Evolutionary conservation across 2,797 vertebrate species (phyloP), one percentile per base, ranked within the genome.

Genomic region (Buceros bicornis): DNA sequence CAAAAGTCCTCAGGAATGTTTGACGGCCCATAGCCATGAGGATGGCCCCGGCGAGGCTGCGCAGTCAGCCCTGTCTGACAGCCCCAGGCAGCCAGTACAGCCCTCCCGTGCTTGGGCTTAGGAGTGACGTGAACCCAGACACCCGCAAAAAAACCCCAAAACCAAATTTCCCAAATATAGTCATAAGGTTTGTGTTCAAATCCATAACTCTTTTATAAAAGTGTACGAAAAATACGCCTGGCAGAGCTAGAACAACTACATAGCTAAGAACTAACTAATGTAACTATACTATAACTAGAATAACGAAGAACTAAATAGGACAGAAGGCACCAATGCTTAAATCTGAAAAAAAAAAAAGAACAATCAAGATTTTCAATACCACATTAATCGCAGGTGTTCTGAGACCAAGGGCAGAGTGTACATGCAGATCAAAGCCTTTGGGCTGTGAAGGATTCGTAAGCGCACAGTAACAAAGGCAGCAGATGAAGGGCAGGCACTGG

Each of bases 401-500:
- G 47, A 64, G 47, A 66, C 28, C 78, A 31, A 35, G 17, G 78
- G 43, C 20, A 91, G 61, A 78, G 67, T 51, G 11, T 21, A 70
- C n/a, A 5, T 5, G 24, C 42, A 77, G 88, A 89, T 95, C 95
- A 95, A 95, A 96, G 92, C 53, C 82, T 51, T 40, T 33, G 50
- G 48, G 24, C 2, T 74, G 60, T 0, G 0, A n/a, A 43, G 65
- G 73, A 92, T 40, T 85, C 62, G 7, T 31, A 58, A 77, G 45
- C 61, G 60, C 65, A 70, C 70, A 88, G 60, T 18, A 45, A 16
- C 64, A 74, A 81, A 82, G 87, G 50, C 8, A 15, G 88, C 72
- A 90, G 69, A 42, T 3, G 16, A 50, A 42, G 2, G 24, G 47
- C 86, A 91, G 83, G 43, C 42, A 53, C 58, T 54, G 65, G 42